Evolutionary conservation across 2,113 vertebrate species (phyloP).

Genomic region (Perca fluviatilis): DNA sequence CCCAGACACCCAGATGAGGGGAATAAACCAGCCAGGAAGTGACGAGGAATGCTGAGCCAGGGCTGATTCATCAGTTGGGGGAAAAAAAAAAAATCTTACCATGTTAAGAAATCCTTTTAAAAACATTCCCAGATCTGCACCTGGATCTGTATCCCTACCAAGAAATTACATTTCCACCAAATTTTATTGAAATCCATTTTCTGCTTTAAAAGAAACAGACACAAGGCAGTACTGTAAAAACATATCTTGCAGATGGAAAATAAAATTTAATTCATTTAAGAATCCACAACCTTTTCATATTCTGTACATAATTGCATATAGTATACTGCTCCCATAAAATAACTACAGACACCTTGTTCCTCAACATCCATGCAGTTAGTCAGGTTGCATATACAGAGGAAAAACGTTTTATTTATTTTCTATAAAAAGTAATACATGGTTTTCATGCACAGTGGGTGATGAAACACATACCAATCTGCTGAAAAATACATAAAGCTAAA

Average conservation of each 20-base stretch:
- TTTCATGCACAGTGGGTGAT: conserved; percentile 7
- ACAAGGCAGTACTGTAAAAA: background rate
- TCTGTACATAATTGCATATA: background rate
- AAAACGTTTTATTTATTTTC: conserved; percentile 1
- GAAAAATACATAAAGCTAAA: conserved; percentile 35
- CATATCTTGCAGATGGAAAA: background rate
- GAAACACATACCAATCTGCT: conserved; percentile 22
- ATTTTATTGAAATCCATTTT: background rate
- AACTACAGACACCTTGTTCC: background rate
- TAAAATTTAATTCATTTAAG: background rate
- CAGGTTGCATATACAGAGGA: background rate
- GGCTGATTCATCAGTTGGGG: conserved; percentile 60
- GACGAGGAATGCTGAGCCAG: conserved; percentile 54
- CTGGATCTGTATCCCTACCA: too few species aligned
- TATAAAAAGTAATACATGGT: background rate
- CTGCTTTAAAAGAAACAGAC: background rate
- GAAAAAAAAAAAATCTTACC: background rate
- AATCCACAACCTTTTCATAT: background rate
- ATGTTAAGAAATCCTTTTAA: too few species aligned
- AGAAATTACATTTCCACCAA: background rate
- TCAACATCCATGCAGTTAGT: background rate
- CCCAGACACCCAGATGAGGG: conserved; percentile 34
- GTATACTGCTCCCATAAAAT: background rate
- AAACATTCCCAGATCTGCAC: too few species aligned
- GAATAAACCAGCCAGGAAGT: conserved; percentile 44